Evolutionary conservation across 2,797 vertebrate genomes (phyloP).

Genomic region (Kryptopterus vitreolus): DNA sequence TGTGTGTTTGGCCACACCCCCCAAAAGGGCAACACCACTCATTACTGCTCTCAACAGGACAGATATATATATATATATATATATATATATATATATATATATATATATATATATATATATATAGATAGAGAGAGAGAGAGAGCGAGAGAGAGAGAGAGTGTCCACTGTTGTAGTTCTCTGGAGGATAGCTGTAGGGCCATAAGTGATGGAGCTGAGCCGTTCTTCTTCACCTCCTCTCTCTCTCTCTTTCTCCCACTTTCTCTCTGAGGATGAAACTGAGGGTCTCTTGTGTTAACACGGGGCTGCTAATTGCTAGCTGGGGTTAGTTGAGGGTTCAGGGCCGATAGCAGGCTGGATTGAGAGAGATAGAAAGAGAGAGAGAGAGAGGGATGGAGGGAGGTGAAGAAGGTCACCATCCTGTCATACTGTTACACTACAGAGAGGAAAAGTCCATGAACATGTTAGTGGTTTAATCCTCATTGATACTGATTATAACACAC

Average conservation of each 20-base stretch:
- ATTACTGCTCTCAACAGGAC: too few species aligned
- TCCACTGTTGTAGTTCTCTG: constrained; percentile 6
- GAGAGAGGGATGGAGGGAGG: neutral
- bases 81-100: too few species aligned
- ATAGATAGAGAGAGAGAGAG: constrained; percentile 48
- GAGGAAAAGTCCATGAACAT: constrained; percentile 11
- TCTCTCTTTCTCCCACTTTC: constrained; percentile 1
- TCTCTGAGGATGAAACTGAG: constrained; percentile 6
- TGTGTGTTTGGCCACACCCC: too few species aligned
- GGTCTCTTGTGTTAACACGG: constrained; percentile 32
- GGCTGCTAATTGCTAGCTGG: constrained; percentile 39
- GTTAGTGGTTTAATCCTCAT: constrained; percentile 16
- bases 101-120: too few species aligned
- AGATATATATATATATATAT: too few species aligned
- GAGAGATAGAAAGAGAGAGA: constrained; percentile 6
- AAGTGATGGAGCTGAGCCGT: constrained; percentile 51
- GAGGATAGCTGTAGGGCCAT: constrained; percentile 34
- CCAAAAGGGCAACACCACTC: too few species aligned
- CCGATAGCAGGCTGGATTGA: constrained; percentile 23
- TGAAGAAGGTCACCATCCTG: constrained; percentile 19
- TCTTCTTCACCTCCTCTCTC: constrained; percentile 42
- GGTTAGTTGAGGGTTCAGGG: constrained; percentile 5
- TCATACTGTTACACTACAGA: constrained; percentile 25
- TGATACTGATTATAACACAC: neutral
- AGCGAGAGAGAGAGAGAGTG: constrained; percentile 51